A percentile compares a stretch with the other conserved stretches of the same genome.
Evolutionary conservation across 2,888 invertebrate species (phyloP).

Genomic region (Volucella inanis): DNA sequence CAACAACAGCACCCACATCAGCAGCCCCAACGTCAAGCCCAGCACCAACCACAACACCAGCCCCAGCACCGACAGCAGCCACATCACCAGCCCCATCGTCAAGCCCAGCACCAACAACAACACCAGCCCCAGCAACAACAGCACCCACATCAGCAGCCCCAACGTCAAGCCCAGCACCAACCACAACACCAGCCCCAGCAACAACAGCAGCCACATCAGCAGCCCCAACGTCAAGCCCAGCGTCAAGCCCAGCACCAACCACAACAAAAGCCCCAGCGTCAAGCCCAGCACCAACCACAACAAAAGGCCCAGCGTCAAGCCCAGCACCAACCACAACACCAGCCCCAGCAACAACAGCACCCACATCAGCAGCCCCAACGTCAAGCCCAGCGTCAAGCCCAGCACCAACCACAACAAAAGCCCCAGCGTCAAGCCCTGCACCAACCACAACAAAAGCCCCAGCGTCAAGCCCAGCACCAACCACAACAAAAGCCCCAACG

Average conservation of each 20-base stretch:
- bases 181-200: constrained; percentile 32
- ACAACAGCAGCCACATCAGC: constrained; percentile 25
- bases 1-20: constrained; percentile 40
- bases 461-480: constrained; percentile 37
- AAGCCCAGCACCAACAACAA: constrained; percentile 34
- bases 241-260: constrained; percentile 35
- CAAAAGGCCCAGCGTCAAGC: constrained; percentile 35
- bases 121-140: constrained; percentile 35
- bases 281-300: too few relatives aligned
- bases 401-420: constrained; percentile 32
- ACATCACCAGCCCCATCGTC: constrained; percentile 34
- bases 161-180: constrained; percentile 45
- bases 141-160: too few relatives aligned
- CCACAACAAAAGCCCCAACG: constrained; percentile 32
- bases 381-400: constrained; percentile 38
- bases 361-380: too few relatives aligned
- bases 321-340: constrained; percentile 33
- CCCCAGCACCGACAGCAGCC: constrained; percentile 30
- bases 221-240: constrained; percentile 42
- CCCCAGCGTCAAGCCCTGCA: constrained; percentile 17
- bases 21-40: too few relatives aligned
- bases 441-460: constrained; percentile 36
- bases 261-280: constrained; percentile 39
- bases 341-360: constrained; percentile 37
- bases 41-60: constrained; percentile 30